Percentiles rank a stretch among this genome's conserved stretches.
These are phyloP conservation scores for Rugalucina vietnamica DNA, from an alignment of 2,888 invertebrate species.

Conservation along the genomic window DNA sequence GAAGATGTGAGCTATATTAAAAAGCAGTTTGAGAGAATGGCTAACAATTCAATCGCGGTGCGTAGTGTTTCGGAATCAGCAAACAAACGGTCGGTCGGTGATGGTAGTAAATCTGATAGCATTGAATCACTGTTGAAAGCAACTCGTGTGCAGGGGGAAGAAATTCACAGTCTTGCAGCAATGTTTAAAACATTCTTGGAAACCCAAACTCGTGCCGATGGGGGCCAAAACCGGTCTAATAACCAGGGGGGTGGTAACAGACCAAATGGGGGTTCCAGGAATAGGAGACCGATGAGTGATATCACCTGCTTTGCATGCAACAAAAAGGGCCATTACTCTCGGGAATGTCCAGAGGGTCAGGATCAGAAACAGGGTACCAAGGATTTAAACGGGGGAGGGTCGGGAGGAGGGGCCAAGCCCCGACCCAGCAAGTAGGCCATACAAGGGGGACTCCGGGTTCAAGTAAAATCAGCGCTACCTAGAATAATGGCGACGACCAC, in stretches of 20 bases:
- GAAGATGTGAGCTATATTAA: neutral
- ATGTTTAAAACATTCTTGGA: neutral
- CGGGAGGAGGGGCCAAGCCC: neutral
- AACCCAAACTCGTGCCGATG: no score
- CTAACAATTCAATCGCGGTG: no score
- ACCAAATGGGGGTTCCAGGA: no score
- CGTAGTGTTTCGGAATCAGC: no score
- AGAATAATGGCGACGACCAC: neutral
- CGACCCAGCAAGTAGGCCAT: constrained; percentile 5
- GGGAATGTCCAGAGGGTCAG: neutral
- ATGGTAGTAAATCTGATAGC: neutral
- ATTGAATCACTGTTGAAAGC: neutral
- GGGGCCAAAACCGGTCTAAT: no score
- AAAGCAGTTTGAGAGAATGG: no score
- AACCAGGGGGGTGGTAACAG: no score
- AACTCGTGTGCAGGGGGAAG: neutral
- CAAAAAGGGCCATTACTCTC: neutral
- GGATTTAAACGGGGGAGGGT: constrained; percentile 26
- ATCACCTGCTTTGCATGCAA: neutral
- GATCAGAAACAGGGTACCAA: constrained; percentile 47
- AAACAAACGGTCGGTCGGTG: no score
- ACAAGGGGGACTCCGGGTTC: neutral
- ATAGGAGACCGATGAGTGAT: neutral
- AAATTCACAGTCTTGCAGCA: neutral
- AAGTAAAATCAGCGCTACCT: neutral